Base-by-base conservation (phyloP, 2,888 invertebrate species). In the Ceramica pisi region DNA sequence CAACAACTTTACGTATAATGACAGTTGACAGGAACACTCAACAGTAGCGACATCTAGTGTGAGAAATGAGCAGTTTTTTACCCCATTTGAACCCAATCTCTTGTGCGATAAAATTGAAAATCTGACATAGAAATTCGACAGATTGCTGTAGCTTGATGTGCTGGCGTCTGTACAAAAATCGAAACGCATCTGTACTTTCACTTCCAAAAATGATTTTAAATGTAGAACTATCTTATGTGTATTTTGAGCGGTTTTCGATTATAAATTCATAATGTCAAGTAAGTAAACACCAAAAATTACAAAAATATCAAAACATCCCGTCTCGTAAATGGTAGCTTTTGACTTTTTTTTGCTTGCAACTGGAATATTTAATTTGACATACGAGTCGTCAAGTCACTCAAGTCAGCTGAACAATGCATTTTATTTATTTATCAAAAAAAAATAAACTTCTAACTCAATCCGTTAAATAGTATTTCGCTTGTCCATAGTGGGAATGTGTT, bases 321-420 rank as follows among this genome's bases (percentile, higher is more conserved):
- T 23, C 12, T 31, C 23, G 1, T 12, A 12, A 21, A 78, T 79
- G 62, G 76, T 76, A 76, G 48, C 5, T 80, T 69, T 53, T 0
- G 53, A 38, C 0, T 1, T 16, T 48, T 50, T 53, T 23, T 2
- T 21, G 9, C 16, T 44, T 57, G 53, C 60, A 59, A 73, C 75
- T 21, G 1, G 14, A 71, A 53, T 55, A 19, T 46, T 67, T 69
- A 76, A 69, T 81, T 76, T 88, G 88, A 85, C 87, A 81, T 81
- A 79, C 68, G 65, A 70, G 60, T 66, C 82, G 26, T 73, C 84
- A 89, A 65, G 77, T 81, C 81, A 78, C 21, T 73, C 84, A 89
- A 65, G 77, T 81, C 81, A 78, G 89, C 89, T 90, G 91, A 91
- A 91, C 88, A 89, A 89, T 90, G 91, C 89, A 88, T 90, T 90